phyloP scores from a whole-genome alignment of 2,113 vertebrate species.

The Nematolebias whitei region DNA sequence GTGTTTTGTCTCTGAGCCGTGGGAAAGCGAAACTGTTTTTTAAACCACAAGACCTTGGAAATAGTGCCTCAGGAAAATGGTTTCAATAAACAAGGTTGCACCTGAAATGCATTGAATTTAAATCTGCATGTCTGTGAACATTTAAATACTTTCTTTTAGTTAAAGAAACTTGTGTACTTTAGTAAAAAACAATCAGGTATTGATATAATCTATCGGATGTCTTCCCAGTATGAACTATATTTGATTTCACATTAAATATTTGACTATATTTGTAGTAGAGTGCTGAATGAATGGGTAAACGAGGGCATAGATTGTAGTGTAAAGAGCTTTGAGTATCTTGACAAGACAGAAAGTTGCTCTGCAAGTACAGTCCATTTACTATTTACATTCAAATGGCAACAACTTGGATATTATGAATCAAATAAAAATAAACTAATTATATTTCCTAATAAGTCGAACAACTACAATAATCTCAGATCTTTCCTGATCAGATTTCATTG shows the following conservation, averaged over 20 bases:
- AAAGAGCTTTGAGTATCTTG: too few species aligned
- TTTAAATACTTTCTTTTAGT: neutral
- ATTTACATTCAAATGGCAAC: neutral
- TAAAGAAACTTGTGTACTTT: too few species aligned
- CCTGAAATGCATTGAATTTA: too few species aligned
- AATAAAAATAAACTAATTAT: neutral
- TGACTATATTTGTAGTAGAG: too few species aligned
- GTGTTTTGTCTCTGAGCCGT: slow-evolving; percentile 26
- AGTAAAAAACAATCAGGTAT: neutral
- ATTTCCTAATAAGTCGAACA: neutral
- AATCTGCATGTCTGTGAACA: neutral
- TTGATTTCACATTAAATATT: too few species aligned
- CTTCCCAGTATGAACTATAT: neutral
- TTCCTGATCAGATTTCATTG: slow-evolving; percentile 9
- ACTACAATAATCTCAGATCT: neutral
- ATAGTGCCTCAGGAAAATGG: slow-evolving; percentile 30
- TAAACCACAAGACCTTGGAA: slow-evolving; percentile 35
- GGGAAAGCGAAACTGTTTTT: slow-evolving; percentile 56
- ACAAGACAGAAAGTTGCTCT: too few species aligned
- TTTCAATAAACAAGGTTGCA: neutral
- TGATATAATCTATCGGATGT: neutral
- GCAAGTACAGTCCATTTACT: too few species aligned
- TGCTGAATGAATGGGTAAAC: too few species aligned
- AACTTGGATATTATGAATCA: neutral
- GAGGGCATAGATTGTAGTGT: too few species aligned